Evolutionary conservation across 2,888 invertebrate genomes (phyloP), one percentile per base, ranked within the genome.

Genomic region (Anthophora plumipes): DNA sequence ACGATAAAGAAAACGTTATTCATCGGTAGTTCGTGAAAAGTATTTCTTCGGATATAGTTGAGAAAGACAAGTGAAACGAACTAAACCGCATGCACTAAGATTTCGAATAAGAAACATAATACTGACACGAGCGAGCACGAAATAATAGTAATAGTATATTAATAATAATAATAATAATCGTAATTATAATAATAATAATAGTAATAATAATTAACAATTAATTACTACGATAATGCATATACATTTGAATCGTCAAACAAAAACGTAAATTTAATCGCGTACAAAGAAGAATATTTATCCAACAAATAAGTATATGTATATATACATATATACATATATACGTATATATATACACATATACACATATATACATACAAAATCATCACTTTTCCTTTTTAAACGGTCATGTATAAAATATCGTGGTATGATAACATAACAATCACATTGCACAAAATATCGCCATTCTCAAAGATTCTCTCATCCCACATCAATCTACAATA

Each of bases 371-470:
- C 67, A 61, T 69, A 54, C 55, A 80, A 74, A 55, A 77, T 74
- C 52, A 66, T 80, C 69, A 64, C 46, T 54, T 70, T 25, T 69
- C 50, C 22, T 14, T 46, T 31, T 25, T n/a, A 68, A 64, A 72
- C 52, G 52, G 12, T 59, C 57, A 25, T 52, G 68, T 80, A 71
- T 74, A 77, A 80, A 67, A 79, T 70, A 74, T 72, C 39, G 60
- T 54, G 17, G 54, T 43, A 43, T 66, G 52, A 74, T 59, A 69
- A 77, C 63, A 67, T 46, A 77, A 82, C 54, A 43, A 80, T 77
- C 74, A 82, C 70, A 84, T 86, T 81, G 75, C 83, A 86, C 66
- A 79, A 66, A 81, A 77, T 75, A 75, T 82, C 48, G 68, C 57
- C 71, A 57, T 68, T 54, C 77, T 39, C 9, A 22, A 43, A 72